Evolutionary conservation across 2,113 vertebrate species (phyloP).

Genomic region (Orientallactaga bullata): DNA sequence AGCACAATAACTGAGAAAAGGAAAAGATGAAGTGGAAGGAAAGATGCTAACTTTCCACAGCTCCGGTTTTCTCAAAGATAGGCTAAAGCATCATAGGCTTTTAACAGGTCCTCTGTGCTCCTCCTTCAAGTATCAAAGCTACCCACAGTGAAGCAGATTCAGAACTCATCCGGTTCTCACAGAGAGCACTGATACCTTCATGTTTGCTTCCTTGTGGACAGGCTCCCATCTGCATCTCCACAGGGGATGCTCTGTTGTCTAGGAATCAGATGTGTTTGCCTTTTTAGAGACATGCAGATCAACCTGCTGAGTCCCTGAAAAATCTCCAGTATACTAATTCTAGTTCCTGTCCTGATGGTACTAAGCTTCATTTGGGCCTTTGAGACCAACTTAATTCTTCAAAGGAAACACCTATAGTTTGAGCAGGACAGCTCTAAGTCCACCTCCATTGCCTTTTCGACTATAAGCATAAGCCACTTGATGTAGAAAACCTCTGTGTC

Average conservation of each 20-base stretch:
- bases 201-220: background rate
- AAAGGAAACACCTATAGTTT: background rate
- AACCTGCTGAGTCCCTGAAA: background rate
- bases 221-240: slow-evolving; percentile 22
- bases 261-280: slow-evolving; percentile 72
- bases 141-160: background rate
- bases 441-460: background rate
- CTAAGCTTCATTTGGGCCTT: slow-evolving; percentile 4
- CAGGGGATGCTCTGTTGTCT: slow-evolving; percentile 60
- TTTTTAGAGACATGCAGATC: slow-evolving; percentile 56
- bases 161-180: background rate
- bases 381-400: background rate
- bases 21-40: background rate
- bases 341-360: slow-evolving; percentile 4
- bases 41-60: background rate
- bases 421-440: background rate
- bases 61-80: slow-evolving; percentile 10
- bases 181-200: background rate
- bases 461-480: background rate
- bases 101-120: background rate
- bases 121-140: slow-evolving; percentile 3
- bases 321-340: slow-evolving; percentile 36
- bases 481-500: background rate
- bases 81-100: background rate
- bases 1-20: background rate